These are phyloP conservation scores for Micropoecilia bifurca DNA, from an alignment of 2,797 vertebrate genomes.

Conservation along the genomic window DNA sequence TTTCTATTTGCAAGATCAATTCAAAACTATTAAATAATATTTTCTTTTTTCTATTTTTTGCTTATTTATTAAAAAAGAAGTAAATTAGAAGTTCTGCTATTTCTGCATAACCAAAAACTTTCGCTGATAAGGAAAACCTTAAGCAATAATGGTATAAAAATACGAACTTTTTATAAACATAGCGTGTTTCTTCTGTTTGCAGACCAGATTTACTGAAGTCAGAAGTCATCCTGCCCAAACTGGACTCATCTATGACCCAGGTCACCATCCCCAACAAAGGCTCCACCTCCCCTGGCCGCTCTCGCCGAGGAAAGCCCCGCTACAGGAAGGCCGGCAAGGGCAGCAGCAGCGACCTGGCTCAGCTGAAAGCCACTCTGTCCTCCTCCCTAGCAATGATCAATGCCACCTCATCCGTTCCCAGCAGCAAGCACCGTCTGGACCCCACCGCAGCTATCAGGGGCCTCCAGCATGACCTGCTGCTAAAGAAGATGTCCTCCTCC, in stretches of 20 bases:
- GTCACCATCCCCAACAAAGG: conserved; percentile 91
- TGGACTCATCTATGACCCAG: conserved; percentile 91
- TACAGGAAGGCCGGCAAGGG: conserved; percentile 90
- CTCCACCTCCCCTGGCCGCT: conserved; percentile 91
- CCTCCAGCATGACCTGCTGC: conserved; percentile 88
- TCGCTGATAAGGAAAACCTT: neutral
- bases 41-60: neutral
- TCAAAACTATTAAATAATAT: neutral
- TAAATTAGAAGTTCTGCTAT: no score
- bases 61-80: neutral
- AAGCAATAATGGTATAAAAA: neutral
- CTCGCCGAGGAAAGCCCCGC: conserved; percentile 90
- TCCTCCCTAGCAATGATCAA: conserved; percentile 76
- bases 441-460: conserved; percentile 81
- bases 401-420: conserved; percentile 70
- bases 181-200: conserved; percentile 6
- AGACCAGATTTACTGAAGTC: conserved; percentile 95
- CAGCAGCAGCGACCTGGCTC: conserved; percentile 89
- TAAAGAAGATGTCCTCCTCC: conserved; percentile 91
- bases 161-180: neutral
- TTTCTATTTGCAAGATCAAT: neutral
- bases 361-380: conserved; percentile 82
- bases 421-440: conserved; percentile 79
- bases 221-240: conserved; percentile 91
- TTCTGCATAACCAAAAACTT: neutral